These are phyloP conservation scores for human DNA, from an alignment of 2,113 vertebrate genomes.

Conservation along the genomic window GRCh38 chr14:77958001-77958500, in stretches of 20 bases:
- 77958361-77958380: no score
- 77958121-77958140: neutral
- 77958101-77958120: neutral
- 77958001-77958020: neutral
- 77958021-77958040: neutral
- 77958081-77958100: neutral
- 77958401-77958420: no score
- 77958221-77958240: neutral
- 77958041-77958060: neutral
- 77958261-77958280: neutral
- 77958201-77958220: neutral
- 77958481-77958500: no score
- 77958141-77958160: neutral
- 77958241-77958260: neutral
- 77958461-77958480: no score
- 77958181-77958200: neutral
- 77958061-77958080: neutral
- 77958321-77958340: neutral
- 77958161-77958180: neutral
- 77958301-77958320: neutral
- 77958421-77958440: no score
- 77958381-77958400: no score
- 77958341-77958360: no score
- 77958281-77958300: neutral
- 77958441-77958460: no score